phyloP scores from a whole-genome alignment of 2,888 invertebrate species.

The Ceraclea dissimilis region DNA sequence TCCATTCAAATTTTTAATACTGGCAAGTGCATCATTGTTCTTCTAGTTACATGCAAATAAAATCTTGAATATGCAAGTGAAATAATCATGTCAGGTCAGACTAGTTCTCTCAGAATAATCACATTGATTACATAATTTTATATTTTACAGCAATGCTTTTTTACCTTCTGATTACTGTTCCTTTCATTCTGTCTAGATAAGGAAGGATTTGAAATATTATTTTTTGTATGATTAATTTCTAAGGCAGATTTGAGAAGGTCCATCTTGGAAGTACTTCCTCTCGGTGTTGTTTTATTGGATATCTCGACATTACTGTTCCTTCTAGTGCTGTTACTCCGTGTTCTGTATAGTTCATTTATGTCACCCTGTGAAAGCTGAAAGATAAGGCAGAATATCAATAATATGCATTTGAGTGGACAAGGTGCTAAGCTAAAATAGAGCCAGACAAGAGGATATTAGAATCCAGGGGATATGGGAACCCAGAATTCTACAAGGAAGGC shows the following conservation, averaged over 20 bases:
- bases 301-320: slow-evolving; percentile 52
- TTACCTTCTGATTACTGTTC: slow-evolving; percentile 24
- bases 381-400: not conserved
- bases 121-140: no score
- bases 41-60: no score
- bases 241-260: slow-evolving; percentile 62
- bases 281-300: slow-evolving; percentile 35
- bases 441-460: no score
- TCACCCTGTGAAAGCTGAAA: slow-evolving; percentile 47
- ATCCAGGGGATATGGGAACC: no score
- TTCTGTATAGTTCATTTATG: slow-evolving; percentile 43
- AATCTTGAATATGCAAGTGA: no score
- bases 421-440: not conserved
- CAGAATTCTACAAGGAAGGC: no score
- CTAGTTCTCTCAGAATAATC: no score
- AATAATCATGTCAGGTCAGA: no score
- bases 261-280: slow-evolving; percentile 52
- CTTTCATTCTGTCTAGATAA: slow-evolving; percentile 36
- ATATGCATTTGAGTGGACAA: not conserved
- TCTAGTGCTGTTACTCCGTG: slow-evolving; percentile 44
- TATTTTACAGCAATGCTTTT: no score
- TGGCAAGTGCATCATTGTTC: no score
- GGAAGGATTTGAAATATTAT: slow-evolving; percentile 53
- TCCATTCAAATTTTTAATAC: no score
- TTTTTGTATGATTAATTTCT: slow-evolving; percentile 54